Evolutionary conservation across 2,888 invertebrate genomes (phyloP).

Genomic region (Eumerus sabulonum): DNA sequence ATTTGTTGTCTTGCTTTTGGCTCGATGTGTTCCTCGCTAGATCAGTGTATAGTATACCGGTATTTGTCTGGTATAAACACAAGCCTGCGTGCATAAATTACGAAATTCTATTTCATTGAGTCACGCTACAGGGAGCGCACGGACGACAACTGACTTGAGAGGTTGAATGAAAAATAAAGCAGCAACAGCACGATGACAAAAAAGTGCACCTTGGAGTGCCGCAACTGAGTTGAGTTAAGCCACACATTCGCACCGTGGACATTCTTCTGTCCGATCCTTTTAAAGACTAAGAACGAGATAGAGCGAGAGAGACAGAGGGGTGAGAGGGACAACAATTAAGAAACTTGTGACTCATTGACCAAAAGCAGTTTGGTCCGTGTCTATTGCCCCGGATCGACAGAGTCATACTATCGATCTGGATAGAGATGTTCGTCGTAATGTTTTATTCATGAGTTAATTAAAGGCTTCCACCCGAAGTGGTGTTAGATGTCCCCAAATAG

Average conservation of each 20-base stretch:
- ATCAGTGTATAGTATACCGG: constrained; percentile 37
- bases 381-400: not conserved
- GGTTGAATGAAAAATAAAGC: no score
- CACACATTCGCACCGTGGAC: no score
- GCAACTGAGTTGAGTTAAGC: no score
- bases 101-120: constrained; percentile 56
- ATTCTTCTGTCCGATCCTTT: constrained; percentile 27
- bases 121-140: constrained; percentile 30
- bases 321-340: constrained; percentile 17
- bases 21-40: constrained; percentile 1
- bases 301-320: not conserved
- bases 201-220: constrained; percentile 15
- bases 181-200: no score
- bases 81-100: constrained; percentile 45
- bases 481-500: not conserved
- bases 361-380: constrained; percentile 19
- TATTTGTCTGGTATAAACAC: constrained; percentile 25
- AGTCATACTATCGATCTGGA: constrained; percentile 2
- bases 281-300: constrained; percentile 26
- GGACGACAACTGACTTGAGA: constrained; percentile 29
- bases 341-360: constrained; percentile 41
- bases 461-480: constrained; percentile 18
- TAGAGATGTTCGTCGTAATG: constrained; percentile 42
- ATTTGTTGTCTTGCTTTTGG: not conserved
- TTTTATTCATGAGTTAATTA: constrained; percentile 48